These are phyloP conservation scores for Chaetops frenatus DNA, from an alignment of 2,113 vertebrate genomes.

Conservation along the genomic window DNA sequence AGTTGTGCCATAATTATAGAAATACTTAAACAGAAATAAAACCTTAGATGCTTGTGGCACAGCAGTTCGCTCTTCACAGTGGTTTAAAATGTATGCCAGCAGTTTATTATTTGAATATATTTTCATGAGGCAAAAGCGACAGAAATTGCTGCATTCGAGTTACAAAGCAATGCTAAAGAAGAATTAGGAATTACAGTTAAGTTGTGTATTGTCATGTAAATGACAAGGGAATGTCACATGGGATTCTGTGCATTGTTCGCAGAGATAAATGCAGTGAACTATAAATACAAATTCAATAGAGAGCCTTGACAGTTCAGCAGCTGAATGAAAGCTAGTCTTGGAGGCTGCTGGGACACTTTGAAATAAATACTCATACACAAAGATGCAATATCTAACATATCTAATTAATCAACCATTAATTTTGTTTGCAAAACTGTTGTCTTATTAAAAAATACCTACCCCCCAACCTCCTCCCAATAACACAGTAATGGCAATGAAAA, in stretches of 20 bases:
- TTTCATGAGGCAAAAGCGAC: conserved; percentile 22
- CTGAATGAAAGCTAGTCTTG: conserved; percentile 39
- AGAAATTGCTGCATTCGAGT: neutral
- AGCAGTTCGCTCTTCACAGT: neutral
- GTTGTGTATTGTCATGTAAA: conserved; percentile 53
- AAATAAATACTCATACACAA: neutral
- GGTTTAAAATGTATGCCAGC: neutral
- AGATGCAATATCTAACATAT: neutral
- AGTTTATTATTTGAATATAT: conserved; percentile 42
- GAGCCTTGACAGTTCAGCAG: conserved; percentile 42
- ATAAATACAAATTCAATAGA: conserved; percentile 64
- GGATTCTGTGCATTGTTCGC: conserved; percentile 48
- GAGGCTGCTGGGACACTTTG: neutral
- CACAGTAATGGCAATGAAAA: neutral
- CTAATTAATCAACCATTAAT: neutral
- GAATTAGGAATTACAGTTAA: conserved; percentile 47
- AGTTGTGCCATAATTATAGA: neutral
- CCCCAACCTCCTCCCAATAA: no score
- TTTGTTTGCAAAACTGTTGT: neutral
- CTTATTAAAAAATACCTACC: neutral
- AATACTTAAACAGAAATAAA: neutral
- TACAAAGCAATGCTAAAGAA: neutral
- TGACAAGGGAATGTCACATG: conserved; percentile 28
- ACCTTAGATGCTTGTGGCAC: neutral
- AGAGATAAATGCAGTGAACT: conserved; percentile 61